Evolutionary conservation across 2,113 vertebrate species (phyloP), one percentile per base, ranked within the genome.

Genomic region (Glaucomys volans): DNA sequence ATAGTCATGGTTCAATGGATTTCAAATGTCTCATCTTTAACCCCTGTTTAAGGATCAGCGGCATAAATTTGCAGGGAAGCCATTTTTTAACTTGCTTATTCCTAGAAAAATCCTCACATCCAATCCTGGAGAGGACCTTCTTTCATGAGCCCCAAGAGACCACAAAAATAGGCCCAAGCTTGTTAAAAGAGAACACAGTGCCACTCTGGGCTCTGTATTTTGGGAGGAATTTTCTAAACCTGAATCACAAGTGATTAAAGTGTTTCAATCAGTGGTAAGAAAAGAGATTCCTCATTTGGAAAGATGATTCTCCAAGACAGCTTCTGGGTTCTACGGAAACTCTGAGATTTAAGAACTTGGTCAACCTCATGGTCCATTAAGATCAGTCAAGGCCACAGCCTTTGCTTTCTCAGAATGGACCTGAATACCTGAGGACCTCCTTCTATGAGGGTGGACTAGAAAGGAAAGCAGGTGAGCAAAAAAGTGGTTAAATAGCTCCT

Each of bases 371-470:
- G 57, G 74, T 94, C 22, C 59, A 47, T 76, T 72, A 79, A 95
- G 66, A 30, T 47, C 4, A 74, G 79, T 95, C 37, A 82, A 26
- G 66, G 28, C 71, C 79, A 79, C 8, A 79, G 59, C 3, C 62
- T 91, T 83, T 87, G 75, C 90, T 96, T 57, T 94, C 62, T 86
- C n/a, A 6, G 66, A 90, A 72, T 74, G 80, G 64, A 35, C 82
- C 90, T 90, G 37, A 22, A n/a, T 30, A 42, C 42, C 47, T 64
- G 59, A 64, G 62, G 28, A 67, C 64, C 57, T 79, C 47, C 1
- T 91, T 77, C 75, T 64, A 5, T 28, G 54, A 82, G 13, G 77
- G 26, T 42, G 80, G 50, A 50, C 20, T 79, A 50, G 50, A 71
- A 66, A 84, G 71, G 62, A 62, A 69, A 77, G 52, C 35, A 77